These are phyloP conservation scores for Chloroclysta siterata DNA, from an alignment of 2,888 invertebrate genomes.

Conservation along the genomic window DNA sequence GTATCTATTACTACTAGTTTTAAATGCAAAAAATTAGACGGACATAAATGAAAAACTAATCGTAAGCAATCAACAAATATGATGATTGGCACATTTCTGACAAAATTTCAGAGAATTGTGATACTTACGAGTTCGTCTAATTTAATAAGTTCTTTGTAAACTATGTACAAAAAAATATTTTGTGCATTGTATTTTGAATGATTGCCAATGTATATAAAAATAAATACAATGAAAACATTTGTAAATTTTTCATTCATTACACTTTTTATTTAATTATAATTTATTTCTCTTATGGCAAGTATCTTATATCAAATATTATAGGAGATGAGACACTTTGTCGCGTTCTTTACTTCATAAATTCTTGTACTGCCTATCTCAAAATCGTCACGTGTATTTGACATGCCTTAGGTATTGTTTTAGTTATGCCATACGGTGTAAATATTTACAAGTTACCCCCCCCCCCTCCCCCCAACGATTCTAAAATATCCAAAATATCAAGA, in stretches of 20 bases:
- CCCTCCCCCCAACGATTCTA: too few relatives aligned
- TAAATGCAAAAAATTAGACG: not conserved
- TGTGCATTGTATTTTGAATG: constrained; percentile 4
- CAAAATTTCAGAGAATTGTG: constrained; percentile 11
- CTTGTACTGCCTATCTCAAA: too few relatives aligned
- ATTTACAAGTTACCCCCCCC: too few relatives aligned
- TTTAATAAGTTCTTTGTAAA: constrained; percentile 4
- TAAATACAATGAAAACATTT: not conserved
- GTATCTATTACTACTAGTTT: not conserved
- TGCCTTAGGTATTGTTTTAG: too few relatives aligned
- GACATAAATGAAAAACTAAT: not conserved
- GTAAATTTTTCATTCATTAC: not conserved
- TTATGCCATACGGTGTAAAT: too few relatives aligned
- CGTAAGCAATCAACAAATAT: not conserved
- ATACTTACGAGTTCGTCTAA: constrained; percentile 6
- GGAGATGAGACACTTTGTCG: too few relatives aligned
- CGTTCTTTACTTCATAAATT: too few relatives aligned
- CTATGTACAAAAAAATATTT: constrained; percentile 3
- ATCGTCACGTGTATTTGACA: too few relatives aligned
- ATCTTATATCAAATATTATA: too few relatives aligned
- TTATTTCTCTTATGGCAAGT: not conserved
- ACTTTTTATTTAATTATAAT: not conserved
- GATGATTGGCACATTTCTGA: constrained; percentile 5
- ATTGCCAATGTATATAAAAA: not conserved
- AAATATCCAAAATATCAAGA: too few relatives aligned